Conservation (phyloP, 2,113 vertebrate genomes). For the Ariopsis seemanni region DNA sequence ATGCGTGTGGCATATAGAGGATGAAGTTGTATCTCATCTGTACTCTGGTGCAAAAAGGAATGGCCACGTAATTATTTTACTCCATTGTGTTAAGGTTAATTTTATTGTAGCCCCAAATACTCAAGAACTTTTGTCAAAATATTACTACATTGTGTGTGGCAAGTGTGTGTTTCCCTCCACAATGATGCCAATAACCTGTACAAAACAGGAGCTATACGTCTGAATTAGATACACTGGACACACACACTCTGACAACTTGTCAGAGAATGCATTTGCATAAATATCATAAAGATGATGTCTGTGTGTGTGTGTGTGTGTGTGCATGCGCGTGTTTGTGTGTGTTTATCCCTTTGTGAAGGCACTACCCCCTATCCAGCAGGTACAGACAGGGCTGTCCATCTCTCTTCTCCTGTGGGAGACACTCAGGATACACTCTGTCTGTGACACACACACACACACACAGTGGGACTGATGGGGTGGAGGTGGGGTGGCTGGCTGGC, state of each 20-base stretch:
- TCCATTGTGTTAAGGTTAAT: not conserved
- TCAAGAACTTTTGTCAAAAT: not conserved
- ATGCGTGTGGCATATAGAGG: constrained; percentile 48
- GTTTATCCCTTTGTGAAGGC: constrained; percentile 32
- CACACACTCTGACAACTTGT: not conserved
- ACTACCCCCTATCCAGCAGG: constrained; percentile 22
- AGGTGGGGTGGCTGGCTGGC: constrained; percentile 57
- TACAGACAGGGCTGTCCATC: constrained; percentile 61
- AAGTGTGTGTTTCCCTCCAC: not conserved
- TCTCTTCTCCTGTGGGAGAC: constrained; percentile 50
- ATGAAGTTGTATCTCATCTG: not conserved
- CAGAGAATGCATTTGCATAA: not conserved
- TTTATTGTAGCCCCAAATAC: not conserved
- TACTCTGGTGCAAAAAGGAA: too few relatives aligned
- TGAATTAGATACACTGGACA: constrained; percentile 12
- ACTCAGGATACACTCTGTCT: constrained; percentile 58
- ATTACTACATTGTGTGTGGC: not conserved
- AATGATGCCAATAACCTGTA: not conserved
- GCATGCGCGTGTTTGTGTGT: not conserved
- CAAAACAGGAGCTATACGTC: not conserved
- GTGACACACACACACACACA: constrained; percentile 52
- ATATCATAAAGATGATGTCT: constrained; percentile 34
- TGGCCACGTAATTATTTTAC: not conserved
- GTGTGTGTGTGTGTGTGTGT: constrained; percentile 7
- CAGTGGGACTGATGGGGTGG: constrained; percentile 37